phyloP scores from a whole-genome alignment of 2,888 invertebrate species.

The Dermolepida albohirtum region DNA sequence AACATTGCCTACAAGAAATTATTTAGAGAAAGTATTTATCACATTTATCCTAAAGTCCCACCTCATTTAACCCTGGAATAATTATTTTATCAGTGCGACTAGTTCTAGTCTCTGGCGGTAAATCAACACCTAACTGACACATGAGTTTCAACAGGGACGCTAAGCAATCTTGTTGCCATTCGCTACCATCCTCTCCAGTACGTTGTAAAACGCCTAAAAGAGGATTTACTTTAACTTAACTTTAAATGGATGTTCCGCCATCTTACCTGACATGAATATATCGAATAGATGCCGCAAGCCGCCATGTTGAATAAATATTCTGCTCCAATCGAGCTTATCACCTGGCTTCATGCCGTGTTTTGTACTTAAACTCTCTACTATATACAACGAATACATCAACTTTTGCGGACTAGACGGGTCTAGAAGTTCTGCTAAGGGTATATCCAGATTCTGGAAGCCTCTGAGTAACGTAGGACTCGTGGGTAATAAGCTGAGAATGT shows the following conservation, averaged over 20 bases:
- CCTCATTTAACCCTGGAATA: conserved; percentile 80
- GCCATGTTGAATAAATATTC: conserved; percentile 86
- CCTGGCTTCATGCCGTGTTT: conserved; percentile 50
- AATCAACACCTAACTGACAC: conserved; percentile 85
- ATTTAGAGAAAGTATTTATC: conserved; percentile 7
- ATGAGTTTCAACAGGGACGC: conserved; percentile 87
- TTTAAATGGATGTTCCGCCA: not conserved
- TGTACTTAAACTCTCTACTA: conserved; percentile 80
- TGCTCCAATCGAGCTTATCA: conserved; percentile 73
- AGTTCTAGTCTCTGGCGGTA: conserved; percentile 60
- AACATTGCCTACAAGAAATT: conserved; percentile 70
- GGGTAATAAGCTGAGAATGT: conserved; percentile 90
- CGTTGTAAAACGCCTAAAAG: conserved; percentile 47
- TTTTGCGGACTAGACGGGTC: conserved; percentile 93
- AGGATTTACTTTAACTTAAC: conserved; percentile 9
- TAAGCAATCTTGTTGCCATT: conserved; percentile 96
- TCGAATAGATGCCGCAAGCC: conserved; percentile 90
- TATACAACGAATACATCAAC: conserved; percentile 94
- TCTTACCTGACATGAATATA: conserved; percentile 87
- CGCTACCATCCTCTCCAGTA: conserved; percentile 77
- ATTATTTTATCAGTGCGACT: conserved; percentile 72
- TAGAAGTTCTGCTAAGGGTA: conserved; percentile 78
- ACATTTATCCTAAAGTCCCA: conserved; percentile 53
- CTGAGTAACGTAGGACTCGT: conserved; percentile 88
- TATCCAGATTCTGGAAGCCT: conserved; percentile 84